phyloP scores from a whole-genome alignment of 2,113 vertebrate genomes.

The Diphyllodes magnificus region DNA sequence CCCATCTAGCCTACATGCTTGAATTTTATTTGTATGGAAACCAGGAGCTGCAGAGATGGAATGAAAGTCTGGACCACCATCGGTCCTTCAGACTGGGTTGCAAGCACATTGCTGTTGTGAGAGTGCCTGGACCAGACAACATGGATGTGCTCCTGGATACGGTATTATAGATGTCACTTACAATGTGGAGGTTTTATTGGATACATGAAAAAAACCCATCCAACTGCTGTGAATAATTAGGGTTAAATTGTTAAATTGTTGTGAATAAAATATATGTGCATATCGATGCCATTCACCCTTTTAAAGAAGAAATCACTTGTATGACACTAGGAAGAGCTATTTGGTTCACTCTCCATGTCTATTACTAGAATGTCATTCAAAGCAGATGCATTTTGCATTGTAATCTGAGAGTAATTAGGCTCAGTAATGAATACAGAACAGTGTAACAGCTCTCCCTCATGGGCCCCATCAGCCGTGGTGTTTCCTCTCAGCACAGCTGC shows the following conservation, averaged over 20 bases:
- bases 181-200: not conserved
- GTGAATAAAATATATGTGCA: not conserved
- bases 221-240: not conserved
- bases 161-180: not conserved
- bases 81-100: not conserved
- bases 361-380: conserved; percentile 21
- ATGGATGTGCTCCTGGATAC: not conserved
- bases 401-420: conserved; percentile 35
- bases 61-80: not conserved
- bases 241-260: not conserved
- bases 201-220: not conserved
- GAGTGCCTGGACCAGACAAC: not conserved
- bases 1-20: not conserved
- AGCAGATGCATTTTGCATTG: conserved; percentile 33
- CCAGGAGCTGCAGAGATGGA: not conserved
- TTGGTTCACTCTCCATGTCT: not conserved
- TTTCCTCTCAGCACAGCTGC: conserved; percentile 26
- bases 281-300: not conserved
- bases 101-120: not conserved
- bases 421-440: conserved; percentile 28
- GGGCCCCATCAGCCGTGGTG: not conserved
- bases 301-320: conserved; percentile 15
- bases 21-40: not conserved
- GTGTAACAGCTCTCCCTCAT: not conserved
- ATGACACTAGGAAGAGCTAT: not conserved